phyloP scores from a whole-genome alignment of 2,888 invertebrate species.

The Andrena bucephala region DNA sequence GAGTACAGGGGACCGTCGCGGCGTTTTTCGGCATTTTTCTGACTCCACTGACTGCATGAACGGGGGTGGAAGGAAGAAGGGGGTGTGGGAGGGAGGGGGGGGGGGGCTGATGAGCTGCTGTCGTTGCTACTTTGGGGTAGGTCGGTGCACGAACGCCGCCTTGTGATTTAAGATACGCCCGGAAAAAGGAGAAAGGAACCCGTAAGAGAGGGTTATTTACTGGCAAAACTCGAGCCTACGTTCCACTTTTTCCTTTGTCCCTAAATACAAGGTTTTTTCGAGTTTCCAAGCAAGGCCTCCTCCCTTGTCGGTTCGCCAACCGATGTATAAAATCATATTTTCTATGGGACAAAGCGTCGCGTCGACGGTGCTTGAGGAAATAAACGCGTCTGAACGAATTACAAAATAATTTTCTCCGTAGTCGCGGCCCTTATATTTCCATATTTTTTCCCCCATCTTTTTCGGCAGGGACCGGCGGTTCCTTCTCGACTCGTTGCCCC shows the following conservation, averaged over 20 bases:
- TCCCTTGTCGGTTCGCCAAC: not conserved
- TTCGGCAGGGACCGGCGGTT: not conserved
- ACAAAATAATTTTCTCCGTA: conserved; percentile 13
- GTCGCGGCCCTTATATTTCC: not conserved
- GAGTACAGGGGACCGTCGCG: conserved; percentile 45
- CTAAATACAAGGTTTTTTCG: conserved; percentile 29
- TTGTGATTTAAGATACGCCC: conserved; percentile 50
- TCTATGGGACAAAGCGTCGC: conserved; percentile 9
- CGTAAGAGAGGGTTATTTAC: conserved; percentile 58
- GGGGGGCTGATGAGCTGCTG: conserved; percentile 56
- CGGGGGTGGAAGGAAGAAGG: not conserved
- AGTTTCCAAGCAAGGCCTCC: conserved; percentile 18
- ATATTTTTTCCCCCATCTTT: not conserved
- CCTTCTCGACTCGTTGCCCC: not conserved
- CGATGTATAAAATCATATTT: conserved; percentile 36
- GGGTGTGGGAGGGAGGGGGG: not conserved
- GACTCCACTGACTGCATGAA: conserved; percentile 31
- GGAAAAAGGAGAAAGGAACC: conserved; percentile 42
- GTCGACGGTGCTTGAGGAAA: conserved; percentile 29
- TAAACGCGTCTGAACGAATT: conserved; percentile 12
- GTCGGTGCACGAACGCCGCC: conserved; percentile 50
- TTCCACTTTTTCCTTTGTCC: conserved; percentile 49
- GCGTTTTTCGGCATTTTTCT: conserved; percentile 76
- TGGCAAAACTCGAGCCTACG: conserved; percentile 51
- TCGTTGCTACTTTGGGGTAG: conserved; percentile 62